Conservation (phyloP, 2,797 vertebrate species). For the Enteromius afrohamiltoni region DNA sequence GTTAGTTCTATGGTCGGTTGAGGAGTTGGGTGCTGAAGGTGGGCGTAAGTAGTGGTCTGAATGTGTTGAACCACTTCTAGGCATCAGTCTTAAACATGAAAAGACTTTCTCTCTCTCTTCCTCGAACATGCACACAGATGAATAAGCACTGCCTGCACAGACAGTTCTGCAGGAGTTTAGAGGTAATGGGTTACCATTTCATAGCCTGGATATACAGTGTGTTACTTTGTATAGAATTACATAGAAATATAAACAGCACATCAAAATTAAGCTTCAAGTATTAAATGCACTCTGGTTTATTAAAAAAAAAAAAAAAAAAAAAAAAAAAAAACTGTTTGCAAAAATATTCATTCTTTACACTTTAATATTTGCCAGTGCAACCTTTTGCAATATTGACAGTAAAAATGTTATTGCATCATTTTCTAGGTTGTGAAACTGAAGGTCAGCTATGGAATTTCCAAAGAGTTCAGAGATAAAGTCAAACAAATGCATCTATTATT, state of each 20-base stretch:
- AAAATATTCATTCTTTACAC: neutral
- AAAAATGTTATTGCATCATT: neutral
- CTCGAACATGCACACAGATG: conserved; percentile 43
- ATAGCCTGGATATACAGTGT: conserved; percentile 29
- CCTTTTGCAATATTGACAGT: neutral
- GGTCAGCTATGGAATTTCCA: neutral
- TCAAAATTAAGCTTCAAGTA: neutral
- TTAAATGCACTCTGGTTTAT: neutral
- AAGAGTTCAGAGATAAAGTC: neutral
- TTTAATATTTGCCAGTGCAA: neutral
- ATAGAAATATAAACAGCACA: neutral
- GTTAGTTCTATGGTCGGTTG: conserved; percentile 15
- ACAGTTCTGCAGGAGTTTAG: conserved; percentile 27
- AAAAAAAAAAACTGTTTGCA: neutral
- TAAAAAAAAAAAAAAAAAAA: neutral
- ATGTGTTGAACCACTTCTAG: conserved; percentile 59
- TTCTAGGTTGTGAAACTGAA: neutral
- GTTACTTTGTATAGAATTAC: neutral
- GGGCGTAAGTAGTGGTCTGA: conserved; percentile 48
- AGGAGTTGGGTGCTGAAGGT: conserved; percentile 29
- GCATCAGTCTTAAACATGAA: conserved; percentile 60
- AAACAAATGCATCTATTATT: neutral
- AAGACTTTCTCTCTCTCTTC: conserved; percentile 52
- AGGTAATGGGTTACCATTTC: conserved; percentile 40
- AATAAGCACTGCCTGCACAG: neutral